Evolutionary conservation across 2,113 vertebrate species (phyloP).

Genomic region (Aspidoscelis tigris): DNA sequence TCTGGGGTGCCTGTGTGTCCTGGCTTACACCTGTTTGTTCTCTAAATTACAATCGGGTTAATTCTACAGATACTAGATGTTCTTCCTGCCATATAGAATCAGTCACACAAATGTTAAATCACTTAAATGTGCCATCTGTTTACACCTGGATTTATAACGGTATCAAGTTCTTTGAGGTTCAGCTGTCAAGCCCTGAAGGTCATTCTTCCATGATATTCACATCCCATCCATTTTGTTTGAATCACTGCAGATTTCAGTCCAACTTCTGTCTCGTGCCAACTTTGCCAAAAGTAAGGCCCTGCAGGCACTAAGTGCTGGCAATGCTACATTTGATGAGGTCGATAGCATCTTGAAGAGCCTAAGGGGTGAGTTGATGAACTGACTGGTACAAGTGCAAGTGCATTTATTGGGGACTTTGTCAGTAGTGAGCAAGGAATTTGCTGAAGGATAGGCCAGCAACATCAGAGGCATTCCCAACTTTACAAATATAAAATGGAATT

Average conservation of each 20-base stretch:
- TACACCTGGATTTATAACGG: not conserved
- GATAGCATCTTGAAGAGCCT: constrained; percentile 84
- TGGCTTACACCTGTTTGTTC: too few relatives aligned
- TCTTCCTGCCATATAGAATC: not conserved
- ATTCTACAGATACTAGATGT: not conserved
- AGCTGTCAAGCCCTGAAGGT: not conserved
- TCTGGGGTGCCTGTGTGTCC: too few relatives aligned
- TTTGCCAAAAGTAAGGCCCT: constrained; percentile 79
- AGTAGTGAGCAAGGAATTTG: not conserved
- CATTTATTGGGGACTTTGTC: not conserved
- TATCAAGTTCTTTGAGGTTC: not conserved
- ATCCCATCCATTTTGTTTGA: accelerated
- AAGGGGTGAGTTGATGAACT: constrained; percentile 74
- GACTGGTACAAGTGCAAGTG: not conserved
- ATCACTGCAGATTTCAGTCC: constrained; percentile 73
- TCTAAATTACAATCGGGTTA: not conserved
- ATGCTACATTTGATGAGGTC: constrained; percentile 80
- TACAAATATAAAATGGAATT: not conserved
- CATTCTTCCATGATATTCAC: not conserved
- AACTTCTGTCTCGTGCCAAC: constrained; percentile 81
- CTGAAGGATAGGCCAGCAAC: not conserved
- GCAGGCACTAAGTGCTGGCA: constrained; percentile 79
- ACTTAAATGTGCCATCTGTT: not conserved
- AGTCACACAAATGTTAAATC: not conserved
- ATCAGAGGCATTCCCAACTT: too few relatives aligned